Percentiles rank a stretch among this genome's conserved stretches.
Conservation (phyloP, 1,140 invertebrate genomes). For the Eulimnadia texana region DNA sequence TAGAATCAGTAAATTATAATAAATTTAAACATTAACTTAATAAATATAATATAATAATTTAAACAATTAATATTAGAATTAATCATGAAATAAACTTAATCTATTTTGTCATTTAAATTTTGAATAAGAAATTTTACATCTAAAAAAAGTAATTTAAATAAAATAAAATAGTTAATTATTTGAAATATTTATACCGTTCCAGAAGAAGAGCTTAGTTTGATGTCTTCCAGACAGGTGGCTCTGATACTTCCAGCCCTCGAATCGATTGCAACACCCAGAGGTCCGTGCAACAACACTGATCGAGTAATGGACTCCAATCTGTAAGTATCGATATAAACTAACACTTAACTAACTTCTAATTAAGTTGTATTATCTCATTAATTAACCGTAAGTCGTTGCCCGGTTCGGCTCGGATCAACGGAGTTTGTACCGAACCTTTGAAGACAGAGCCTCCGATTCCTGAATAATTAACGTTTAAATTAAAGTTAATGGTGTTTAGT, state of each 20-base stretch:
- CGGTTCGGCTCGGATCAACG: conserved; percentile 57
- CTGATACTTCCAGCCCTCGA: conserved; percentile 72
- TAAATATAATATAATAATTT: too few relatives aligned
- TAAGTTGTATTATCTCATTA: too few relatives aligned
- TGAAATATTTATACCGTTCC: conserved; percentile 47
- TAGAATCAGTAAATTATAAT: too few relatives aligned
- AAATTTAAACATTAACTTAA: too few relatives aligned
- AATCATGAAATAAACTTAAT: not conserved
- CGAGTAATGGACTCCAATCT: conserved; percentile 80
- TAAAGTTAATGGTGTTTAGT: too few relatives aligned
- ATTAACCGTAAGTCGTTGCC: conserved; percentile 67
- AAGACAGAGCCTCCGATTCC: conserved; percentile 57
- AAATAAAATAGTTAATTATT: too few relatives aligned
- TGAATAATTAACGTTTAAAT: conserved; percentile 25
- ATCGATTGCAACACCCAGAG: conserved; percentile 62
- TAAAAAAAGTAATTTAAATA: too few relatives aligned
- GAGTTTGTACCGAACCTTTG: conserved; percentile 62
- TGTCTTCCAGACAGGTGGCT: conserved; percentile 57
- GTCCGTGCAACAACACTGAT: conserved; percentile 57
- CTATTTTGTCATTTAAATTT: too few relatives aligned
- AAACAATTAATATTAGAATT: too few relatives aligned
- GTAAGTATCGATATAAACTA: conserved; percentile 18
- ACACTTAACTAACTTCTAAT: conserved; percentile 5
- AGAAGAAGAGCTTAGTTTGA: conserved; percentile 60
- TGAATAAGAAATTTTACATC: too few relatives aligned